These are phyloP conservation scores for Kryptolebias ocellatus DNA, from an alignment of 2,797 vertebrate genomes.

Conservation along the genomic window DNA sequence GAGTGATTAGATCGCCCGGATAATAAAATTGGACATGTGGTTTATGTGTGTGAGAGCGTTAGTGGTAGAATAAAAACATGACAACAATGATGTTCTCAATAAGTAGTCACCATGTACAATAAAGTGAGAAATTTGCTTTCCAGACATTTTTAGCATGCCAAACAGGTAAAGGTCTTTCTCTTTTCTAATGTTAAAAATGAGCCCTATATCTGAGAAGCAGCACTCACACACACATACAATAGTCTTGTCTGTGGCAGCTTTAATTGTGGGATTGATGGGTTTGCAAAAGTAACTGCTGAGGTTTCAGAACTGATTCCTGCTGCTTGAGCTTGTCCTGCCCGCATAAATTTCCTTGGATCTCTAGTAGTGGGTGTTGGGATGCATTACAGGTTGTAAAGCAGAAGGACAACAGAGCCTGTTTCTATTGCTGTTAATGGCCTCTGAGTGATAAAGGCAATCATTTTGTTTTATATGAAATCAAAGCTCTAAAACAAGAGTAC, in stretches of 20 bases:
- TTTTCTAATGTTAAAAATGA: constrained; percentile 6
- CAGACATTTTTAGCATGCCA: background rate
- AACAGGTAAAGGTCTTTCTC: background rate
- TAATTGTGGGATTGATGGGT: constrained; percentile 53
- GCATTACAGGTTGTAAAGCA: constrained; percentile 30
- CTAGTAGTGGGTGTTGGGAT: constrained; percentile 23
- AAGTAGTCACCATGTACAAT: constrained; percentile 2
- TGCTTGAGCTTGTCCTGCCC: constrained; percentile 24
- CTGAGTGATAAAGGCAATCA: constrained; percentile 37
- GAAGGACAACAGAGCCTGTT: constrained; percentile 19
- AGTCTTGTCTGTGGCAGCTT: constrained; percentile 30
- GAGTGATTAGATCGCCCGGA: constrained; percentile 42
- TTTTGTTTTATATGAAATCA: constrained; percentile 46
- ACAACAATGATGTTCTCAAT: constrained; percentile 28
- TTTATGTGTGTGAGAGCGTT: constrained; percentile 10
- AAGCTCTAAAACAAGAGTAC: constrained; percentile 32
- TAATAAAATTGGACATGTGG: constrained; percentile 36
- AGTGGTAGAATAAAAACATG: constrained; percentile 28
- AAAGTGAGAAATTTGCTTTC: background rate
- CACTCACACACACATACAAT: background rate
- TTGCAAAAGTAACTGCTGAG: constrained; percentile 46
- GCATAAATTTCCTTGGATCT: constrained; percentile 42
- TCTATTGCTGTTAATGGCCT: constrained; percentile 37
- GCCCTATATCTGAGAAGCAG: constrained; percentile 17
- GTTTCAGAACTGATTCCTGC: constrained; percentile 53